phyloP scores from a whole-genome alignment of 2,113 vertebrate species.

The Sinocyclocheilus maitianheensis region DNA sequence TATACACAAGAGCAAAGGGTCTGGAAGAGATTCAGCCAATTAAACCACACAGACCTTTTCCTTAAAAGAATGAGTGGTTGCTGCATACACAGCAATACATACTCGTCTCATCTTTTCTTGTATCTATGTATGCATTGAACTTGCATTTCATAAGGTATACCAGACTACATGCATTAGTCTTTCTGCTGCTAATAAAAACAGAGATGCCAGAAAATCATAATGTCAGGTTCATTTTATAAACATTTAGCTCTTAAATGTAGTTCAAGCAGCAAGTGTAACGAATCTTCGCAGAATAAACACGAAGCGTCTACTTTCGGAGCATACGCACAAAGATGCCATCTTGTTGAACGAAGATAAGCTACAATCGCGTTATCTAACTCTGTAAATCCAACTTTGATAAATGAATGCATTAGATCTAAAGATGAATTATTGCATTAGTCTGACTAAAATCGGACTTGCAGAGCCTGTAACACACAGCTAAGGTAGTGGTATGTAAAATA shows the following conservation, averaged over 20 bases:
- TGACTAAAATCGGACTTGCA: too few species aligned
- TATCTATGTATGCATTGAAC: background rate
- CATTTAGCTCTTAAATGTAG: background rate
- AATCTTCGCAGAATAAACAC: background rate
- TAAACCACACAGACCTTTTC: slow-evolving; percentile 2
- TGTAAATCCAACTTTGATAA: too few species aligned
- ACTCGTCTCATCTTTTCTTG: background rate
- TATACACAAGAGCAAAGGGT: slow-evolving; percentile 29
- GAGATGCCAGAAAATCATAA: background rate
- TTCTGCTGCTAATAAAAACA: background rate
- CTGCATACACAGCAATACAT: background rate
- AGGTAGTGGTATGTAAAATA: too few species aligned
- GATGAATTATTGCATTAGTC: too few species aligned
- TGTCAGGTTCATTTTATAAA: background rate
- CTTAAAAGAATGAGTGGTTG: slow-evolving; percentile 23
- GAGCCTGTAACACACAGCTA: too few species aligned
- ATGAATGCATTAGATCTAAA: too few species aligned
- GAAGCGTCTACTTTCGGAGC: background rate
- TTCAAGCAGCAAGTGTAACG: background rate
- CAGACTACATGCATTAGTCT: background rate
- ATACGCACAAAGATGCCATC: background rate
- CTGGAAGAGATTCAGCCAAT: slow-evolving; percentile 33
- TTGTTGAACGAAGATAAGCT: background rate
- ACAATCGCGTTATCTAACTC: background rate
- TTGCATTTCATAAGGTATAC: background rate